Base-by-base conservation (phyloP, 1,140 invertebrate species). In the Lethocerus indicus region DNA sequence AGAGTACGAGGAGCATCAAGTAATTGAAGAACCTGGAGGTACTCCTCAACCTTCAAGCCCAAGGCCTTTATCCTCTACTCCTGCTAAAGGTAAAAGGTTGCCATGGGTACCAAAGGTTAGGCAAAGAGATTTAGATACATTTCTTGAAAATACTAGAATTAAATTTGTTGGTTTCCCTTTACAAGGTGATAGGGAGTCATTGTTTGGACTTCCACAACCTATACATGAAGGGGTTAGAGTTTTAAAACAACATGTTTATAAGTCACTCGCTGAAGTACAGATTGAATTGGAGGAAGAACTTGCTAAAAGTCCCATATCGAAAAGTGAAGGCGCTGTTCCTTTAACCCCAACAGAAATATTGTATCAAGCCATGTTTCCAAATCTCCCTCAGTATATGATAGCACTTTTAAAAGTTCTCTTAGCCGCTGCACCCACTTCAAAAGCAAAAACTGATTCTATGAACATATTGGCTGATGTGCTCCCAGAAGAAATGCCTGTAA, bases 381-480 rank as follows among this genome's bases (percentile, higher is more conserved):
- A 87, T 67, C 69, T 97, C 57, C 89, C 91, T 29, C 92, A 97
- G 60, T 93, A 95, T 61, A 91, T 95, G 82, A 98, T 98, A 58
- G 89, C 92, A 18, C 62, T 98, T 18, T 67, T 99, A 16, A 99
- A 99, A 73, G 92, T 99, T 58, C 71, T 99, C 21, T 70, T 99
- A 37, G 95, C 94, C 40, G 91, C 94, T 41, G 89, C 93, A 16
- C 94, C 95, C 0, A 97, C 93, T 3, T 95, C 89, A 18, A 98
- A 97, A 69, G 81, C 91, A 16, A 98, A 98, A 71, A 91, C 88
- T 25, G 95, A 98, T 63, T 94, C 92, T 45, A 92, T 98, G 58
- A 98, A 98, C 68, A 96, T 99, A 32, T 82, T 98, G 76, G 83
- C 90, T 40, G 96, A 98, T 70, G 83, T 98, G 36, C 65, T 98